Evolutionary conservation across 2,797 vertebrate genomes (phyloP).

Genomic region (Chromis chromis): DNA sequence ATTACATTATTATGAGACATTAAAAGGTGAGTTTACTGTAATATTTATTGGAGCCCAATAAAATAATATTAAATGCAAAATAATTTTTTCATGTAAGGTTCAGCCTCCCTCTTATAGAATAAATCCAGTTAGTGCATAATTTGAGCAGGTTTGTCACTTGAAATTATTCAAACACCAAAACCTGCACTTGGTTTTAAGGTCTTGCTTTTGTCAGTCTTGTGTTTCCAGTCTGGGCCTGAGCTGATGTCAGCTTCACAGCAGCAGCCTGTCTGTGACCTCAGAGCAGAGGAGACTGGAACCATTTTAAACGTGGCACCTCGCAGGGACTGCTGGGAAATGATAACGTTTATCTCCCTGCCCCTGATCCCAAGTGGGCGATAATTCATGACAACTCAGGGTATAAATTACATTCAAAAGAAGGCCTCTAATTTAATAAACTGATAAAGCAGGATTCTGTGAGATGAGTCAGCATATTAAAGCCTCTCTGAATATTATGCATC

Average conservation of each 20-base stretch:
- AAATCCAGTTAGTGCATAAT: neutral
- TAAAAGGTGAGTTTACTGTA: no score
- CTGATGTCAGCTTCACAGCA: constrained; percentile 21
- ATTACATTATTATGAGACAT: no score
- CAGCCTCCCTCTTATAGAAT: no score
- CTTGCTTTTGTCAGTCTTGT: neutral
- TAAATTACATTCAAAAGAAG: constrained; percentile 51
- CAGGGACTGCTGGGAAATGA: constrained; percentile 74
- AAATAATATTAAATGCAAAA: no score
- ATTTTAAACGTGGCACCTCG: constrained; percentile 59
- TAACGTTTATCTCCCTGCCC: constrained; percentile 78
- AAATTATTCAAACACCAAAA: neutral
- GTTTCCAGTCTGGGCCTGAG: constrained; percentile 7
- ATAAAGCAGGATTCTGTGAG: neutral
- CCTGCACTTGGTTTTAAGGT: neutral
- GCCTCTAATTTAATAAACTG: constrained; percentile 39
- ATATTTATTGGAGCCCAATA: no score
- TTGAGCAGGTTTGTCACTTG: neutral
- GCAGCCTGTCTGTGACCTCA: constrained; percentile 53
- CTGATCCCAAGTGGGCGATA: constrained; percentile 58
- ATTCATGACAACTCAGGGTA: constrained; percentile 34
- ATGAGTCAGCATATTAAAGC: constrained; percentile 4
- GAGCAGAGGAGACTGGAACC: constrained; percentile 51
- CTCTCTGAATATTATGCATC: neutral
- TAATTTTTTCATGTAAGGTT: no score